A percentile compares a stretch with the other conserved stretches of the same genome.
phyloP scores from a whole-genome alignment of 2,888 invertebrate genomes.

The Epinotia demarniana region DNA sequence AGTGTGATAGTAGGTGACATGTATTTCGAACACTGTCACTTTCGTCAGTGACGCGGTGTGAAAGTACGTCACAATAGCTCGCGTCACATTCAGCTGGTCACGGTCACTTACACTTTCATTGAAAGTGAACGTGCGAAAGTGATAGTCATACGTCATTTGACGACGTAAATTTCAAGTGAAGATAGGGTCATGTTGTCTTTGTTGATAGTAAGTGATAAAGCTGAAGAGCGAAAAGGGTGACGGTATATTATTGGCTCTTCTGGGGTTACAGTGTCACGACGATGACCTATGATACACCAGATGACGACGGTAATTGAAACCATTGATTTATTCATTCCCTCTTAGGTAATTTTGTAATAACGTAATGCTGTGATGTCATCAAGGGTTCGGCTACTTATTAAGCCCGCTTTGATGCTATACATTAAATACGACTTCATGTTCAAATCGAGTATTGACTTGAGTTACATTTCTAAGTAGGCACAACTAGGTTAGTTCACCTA shows the following conservation, averaged over 20 bases:
- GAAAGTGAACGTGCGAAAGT: conserved; percentile 65
- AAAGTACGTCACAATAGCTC: conserved; percentile 57
- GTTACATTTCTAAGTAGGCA: background rate
- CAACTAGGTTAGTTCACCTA: too few relatives aligned
- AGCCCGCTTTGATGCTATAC: background rate
- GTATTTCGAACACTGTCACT: conserved; percentile 56
- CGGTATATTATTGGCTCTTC: background rate
- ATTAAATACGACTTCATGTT: background rate
- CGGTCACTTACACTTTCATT: conserved; percentile 67
- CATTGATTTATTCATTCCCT: conserved; percentile 20
- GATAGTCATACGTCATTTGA: conserved; percentile 46
- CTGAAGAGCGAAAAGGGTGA: background rate
- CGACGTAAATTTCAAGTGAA: background rate
- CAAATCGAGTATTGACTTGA: background rate
- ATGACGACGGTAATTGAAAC: conserved; percentile 14
- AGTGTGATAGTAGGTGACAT: conserved; percentile 57
- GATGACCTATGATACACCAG: conserved; percentile 28
- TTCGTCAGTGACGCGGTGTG: conserved; percentile 52
- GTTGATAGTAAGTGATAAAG: background rate
- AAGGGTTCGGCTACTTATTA: background rate
- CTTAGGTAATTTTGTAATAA: background rate
- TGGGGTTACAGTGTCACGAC: conserved; percentile 21
- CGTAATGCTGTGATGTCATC: conserved; percentile 19
- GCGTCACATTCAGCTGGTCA: conserved; percentile 59
- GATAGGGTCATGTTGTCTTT: background rate